These are phyloP conservation scores for Prionailurus bengalensis DNA, from an alignment of 2,113 vertebrate genomes.

Conservation along the genomic window DNA sequence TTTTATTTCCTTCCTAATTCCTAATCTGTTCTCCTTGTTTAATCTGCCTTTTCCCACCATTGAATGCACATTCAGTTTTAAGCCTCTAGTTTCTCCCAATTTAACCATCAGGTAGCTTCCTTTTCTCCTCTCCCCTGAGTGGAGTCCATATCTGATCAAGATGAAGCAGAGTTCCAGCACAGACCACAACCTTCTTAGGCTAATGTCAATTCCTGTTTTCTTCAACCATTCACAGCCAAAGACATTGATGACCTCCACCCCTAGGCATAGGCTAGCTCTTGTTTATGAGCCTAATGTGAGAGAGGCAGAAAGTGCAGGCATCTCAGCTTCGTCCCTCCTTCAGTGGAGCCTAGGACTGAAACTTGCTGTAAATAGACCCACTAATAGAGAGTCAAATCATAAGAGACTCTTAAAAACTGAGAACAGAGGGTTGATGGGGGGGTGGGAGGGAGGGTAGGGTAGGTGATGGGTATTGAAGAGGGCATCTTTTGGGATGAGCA, in stretches of 20 bases:
- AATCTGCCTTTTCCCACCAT: not conserved
- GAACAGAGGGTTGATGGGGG: too few species aligned
- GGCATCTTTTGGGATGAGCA: too few species aligned
- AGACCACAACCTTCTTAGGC: not conserved
- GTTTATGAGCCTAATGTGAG: not conserved
- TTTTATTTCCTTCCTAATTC: not conserved
- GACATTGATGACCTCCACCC: not conserved
- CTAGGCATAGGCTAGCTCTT: not conserved
- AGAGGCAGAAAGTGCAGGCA: not conserved
- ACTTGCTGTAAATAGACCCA: not conserved
- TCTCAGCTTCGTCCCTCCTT: slow-evolving; percentile 1
- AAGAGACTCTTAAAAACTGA: too few species aligned
- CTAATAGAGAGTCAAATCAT: too few species aligned
- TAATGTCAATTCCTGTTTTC: not conserved
- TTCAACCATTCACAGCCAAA: not conserved
- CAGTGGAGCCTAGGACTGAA: not conserved
- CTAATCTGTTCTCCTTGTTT: not conserved
- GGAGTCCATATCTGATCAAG: not conserved
- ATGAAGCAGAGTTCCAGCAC: slow-evolving; percentile 1
- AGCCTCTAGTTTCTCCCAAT: not conserved
- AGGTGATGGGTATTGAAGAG: too few species aligned
- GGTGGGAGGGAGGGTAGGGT: too few species aligned
- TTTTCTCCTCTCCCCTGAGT: not conserved
- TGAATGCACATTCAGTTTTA: not conserved
- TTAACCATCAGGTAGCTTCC: not conserved